Evolutionary conservation across 2,113 vertebrate species (phyloP), one percentile per base, ranked within the genome.

Genomic region (Otolemur garnettii): DNA sequence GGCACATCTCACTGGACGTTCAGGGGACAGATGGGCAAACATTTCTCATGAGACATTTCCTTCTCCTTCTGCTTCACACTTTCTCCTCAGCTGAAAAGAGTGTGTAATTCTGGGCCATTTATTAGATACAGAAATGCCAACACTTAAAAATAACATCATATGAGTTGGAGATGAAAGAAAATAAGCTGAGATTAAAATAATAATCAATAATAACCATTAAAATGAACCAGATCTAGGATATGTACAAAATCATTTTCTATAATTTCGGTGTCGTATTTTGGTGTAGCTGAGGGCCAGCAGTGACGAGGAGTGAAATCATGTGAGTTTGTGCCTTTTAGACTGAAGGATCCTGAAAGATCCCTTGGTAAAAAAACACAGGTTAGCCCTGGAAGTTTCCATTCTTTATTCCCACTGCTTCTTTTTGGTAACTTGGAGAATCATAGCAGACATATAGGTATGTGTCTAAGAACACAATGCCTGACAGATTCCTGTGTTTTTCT

Each of bases 101-200:
- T 66, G 26, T 30, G 38, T 50, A 55, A 57, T 15, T 22, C 28
- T 28, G 12, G 15, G 24, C 30, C 24, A 15, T 45, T 75, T 87
- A 66, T 66, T 74, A 81, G 12, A 18, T 26, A 72, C n/a, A 95
- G 8, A 19, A 85, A 95, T 35, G 59, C 26, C 87, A 96, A 74
- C 33, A 78, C 14, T 64, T 38, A 60, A 42, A 89, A 79, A 45
- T 50, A 35, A 78, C 10, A 33, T 60, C 10, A 33, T 60, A 24
- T 13, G 35, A 77, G 66, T 62, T 91, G 24, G 18, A 19, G 24
- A 69, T 42, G n/a, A 26, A 74, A 68, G 38, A 24, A 77, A 50
- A 97, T 38, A 96, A 68, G 42, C 0, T 18, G 28, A 59, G 28
- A 33, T 71, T 18, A 60, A 91, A 78, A 74, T 83, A 78, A 66